Conservation (phyloP, 2,113 vertebrate genomes). For the Triplophysa siluroides region DNA sequence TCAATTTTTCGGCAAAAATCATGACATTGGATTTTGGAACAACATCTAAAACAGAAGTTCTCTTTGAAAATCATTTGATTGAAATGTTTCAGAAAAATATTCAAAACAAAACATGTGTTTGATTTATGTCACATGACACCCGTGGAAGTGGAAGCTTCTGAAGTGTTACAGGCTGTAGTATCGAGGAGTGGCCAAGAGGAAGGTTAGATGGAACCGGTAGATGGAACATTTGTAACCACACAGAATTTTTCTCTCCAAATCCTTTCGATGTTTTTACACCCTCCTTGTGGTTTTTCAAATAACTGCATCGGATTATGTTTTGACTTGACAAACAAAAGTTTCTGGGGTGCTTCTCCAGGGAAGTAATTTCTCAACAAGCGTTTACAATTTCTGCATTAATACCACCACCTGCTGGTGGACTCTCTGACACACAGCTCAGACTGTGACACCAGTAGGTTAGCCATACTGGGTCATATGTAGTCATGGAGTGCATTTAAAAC, state of each 20-base stretch:
- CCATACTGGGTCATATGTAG: background rate
- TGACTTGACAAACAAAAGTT: background rate
- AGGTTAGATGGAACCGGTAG: conserved; percentile 24
- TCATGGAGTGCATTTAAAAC: background rate
- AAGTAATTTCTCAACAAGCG: background rate
- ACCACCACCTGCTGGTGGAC: conserved; percentile 32
- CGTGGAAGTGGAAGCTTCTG: background rate
- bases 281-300: background rate
- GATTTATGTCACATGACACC: conserved; percentile 1
- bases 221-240: background rate
- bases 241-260: background rate
- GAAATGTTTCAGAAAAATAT: background rate
- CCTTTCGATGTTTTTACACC: background rate
- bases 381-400: background rate
- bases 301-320: background rate
- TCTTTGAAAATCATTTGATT: background rate
- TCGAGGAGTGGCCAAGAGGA: conserved; percentile 30
- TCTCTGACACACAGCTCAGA: background rate
- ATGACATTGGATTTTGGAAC: background rate
- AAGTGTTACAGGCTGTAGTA: background rate
- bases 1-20: background rate
- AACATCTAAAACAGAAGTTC: background rate
- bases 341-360: background rate
- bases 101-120: background rate
- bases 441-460: background rate